Evolutionary conservation across 1,140 invertebrate genomes (phyloP).

Genomic region (Lordiphosa stackelbergi): DNA sequence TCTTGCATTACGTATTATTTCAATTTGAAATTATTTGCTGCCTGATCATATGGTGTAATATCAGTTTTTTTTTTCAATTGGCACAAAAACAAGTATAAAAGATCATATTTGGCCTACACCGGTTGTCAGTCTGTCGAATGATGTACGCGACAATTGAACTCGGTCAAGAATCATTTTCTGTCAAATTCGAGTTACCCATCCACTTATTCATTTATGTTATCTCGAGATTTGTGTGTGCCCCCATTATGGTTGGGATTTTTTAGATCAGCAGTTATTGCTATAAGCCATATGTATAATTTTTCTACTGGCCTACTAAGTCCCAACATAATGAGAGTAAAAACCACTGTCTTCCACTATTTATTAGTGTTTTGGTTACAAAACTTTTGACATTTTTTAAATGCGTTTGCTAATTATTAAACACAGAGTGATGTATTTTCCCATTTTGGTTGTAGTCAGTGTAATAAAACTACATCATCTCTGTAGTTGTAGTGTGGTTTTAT

Average conservation of each 20-base stretch:
- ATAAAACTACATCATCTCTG: no score
- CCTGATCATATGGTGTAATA: conserved; percentile 7
- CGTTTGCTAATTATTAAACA: neutral
- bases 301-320: conserved; percentile 77
- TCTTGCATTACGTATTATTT: conserved; percentile 10
- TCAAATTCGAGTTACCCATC: conserved; percentile 1
- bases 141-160: neutral
- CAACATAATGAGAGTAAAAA: conserved; percentile 75
- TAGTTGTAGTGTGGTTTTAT: no score
- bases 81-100: conserved; percentile 27
- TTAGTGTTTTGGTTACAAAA: neutral
- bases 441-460: no score
- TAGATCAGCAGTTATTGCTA: conserved; percentile 76
- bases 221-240: conserved; percentile 39
- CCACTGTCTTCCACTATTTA: conserved; percentile 24
- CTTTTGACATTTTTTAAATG: neutral
- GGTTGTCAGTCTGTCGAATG: conserved; percentile 23
- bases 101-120: neutral
- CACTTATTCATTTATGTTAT: neutral
- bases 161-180: neutral
- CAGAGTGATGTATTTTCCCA: no score
- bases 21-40: neutral
- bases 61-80: neutral
- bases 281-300: conserved; percentile 32
- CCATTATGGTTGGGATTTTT: conserved; percentile 77